A percentile compares a stretch with the other conserved stretches of the same genome.
Conservation (phyloP, 1,140 invertebrate genomes). For the Chrysoperla carnea region DNA sequence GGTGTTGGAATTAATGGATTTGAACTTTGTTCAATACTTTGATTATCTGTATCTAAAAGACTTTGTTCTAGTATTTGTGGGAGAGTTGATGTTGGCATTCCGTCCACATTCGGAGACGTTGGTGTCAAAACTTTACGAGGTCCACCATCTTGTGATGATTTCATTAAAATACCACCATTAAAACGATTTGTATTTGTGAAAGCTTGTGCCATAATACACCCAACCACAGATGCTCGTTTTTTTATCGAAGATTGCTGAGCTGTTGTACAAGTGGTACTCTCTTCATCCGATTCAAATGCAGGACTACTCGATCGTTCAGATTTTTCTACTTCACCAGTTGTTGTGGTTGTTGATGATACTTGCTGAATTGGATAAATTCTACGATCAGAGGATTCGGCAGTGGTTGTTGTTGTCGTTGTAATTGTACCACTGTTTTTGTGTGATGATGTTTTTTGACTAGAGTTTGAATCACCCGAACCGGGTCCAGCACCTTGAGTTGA, state of each 20-base stretch:
- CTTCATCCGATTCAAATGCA: conserved; percentile 90
- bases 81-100: conserved; percentile 31
- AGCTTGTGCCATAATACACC: conserved; percentile 37
- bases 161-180: conserved; percentile 34
- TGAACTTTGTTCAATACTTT: conserved; percentile 8
- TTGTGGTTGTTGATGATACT: conserved; percentile 29
- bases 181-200: conserved; percentile 34
- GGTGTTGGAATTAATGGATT: background rate
- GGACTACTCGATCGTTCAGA: conserved; percentile 87
- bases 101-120: conserved; percentile 17
- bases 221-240: conserved; percentile 32
- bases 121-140: conserved; percentile 20
- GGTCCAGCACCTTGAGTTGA: conserved; percentile 9
- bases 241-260: conserved; percentile 11
- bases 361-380: conserved; percentile 1
- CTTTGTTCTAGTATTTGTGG: conserved; percentile 48
- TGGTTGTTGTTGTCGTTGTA: conserved; percentile 35
- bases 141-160: conserved; percentile 18
- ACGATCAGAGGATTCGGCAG: conserved; percentile 13
- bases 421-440: conserved; percentile 34
- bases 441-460: conserved; percentile 41
- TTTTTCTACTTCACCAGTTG: conserved; percentile 33
- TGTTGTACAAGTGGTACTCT: conserved; percentile 34
- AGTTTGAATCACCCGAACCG: conserved; percentile 32
- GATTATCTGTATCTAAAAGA: conserved; percentile 38